Evolutionary conservation across 2,888 invertebrate species (phyloP).

Genomic region (Aphidoletes aphidimyza): DNA sequence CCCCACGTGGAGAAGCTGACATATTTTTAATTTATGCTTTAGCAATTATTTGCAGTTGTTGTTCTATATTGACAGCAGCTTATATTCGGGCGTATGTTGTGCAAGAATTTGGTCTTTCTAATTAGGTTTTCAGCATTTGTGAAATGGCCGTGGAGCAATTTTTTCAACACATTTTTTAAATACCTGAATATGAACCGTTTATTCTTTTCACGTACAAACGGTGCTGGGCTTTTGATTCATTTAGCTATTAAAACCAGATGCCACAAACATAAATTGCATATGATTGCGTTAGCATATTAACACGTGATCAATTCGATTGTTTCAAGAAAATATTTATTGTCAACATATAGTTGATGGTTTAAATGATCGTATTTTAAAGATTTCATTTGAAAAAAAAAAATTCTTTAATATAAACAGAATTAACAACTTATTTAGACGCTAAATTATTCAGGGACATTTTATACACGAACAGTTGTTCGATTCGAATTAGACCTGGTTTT

Average conservation of each 20-base stretch:
- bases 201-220: conserved; percentile 31
- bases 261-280: not conserved
- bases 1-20: too few relatives aligned
- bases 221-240: not conserved
- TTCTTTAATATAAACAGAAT: too few relatives aligned
- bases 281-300: not conserved
- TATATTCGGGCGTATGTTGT: too few relatives aligned
- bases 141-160: too few relatives aligned
- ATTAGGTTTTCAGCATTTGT: not conserved
- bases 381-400: too few relatives aligned
- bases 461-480: too few relatives aligned
- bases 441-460: too few relatives aligned
- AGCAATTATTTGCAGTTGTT: conserved; percentile 6
- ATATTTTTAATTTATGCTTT: not conserved
- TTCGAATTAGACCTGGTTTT: too few relatives aligned
- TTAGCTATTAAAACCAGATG: conserved; percentile 1
- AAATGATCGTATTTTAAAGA: not conserved
- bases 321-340: not conserved
- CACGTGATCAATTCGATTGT: conserved; percentile 3
- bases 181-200: not conserved
- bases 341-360: not conserved
- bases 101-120: too few relatives aligned
- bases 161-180: conserved; percentile 11
- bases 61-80: too few relatives aligned
- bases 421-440: too few relatives aligned